Evolutionary conservation across 2,888 invertebrate species (phyloP), one percentile per base, ranked within the genome.

Genomic region (Miltochrista miniata): DNA sequence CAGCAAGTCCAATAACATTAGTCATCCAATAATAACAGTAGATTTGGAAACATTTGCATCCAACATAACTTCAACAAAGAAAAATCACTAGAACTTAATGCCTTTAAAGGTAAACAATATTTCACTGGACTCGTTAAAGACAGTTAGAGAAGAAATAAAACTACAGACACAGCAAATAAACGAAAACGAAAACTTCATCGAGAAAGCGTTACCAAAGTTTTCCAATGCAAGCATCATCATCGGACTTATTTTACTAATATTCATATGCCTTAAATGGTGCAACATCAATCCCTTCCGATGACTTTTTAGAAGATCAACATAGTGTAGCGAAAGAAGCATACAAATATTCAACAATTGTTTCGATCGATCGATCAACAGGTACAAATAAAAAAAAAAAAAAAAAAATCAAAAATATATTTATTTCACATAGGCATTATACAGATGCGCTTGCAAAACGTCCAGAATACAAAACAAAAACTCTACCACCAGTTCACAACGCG

Each of bases 261-360:
- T 35, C 1, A 12, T 35, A 1, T n/a, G 1, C 13, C 7, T 35
- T 1, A 35, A 13, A 35, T 35, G 35, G 12, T 35, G 35, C 13
- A 35, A 35, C 1, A 13, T 35, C 2, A 35, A 35, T 7, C n/a
- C 13, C 11, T 13, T 35, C 1, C n/a, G n/a, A n/a, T 12, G 13
- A 5, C 13, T 35, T 13, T 35, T 11, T 13, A n/a, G n/a, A 13
- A 35, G n/a, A 1, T 7, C n/a, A 8, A 5, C 35, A 1, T 2
- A 29, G n/a, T 8, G 29, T 29, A 30, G 30, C 5, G 12, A 40
- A 29, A n/a, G n/a, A n/a, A n/a, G n/a, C n/a, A n/a, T n/a, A n/a
- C n/a, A n/a, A n/a, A n/a, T n/a, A n/a, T n/a, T 40, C 12, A 40
- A 40, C 40, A 40, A 40, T 7, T 40, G 18, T n/a, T 40, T 40